A percentile compares a stretch with the other conserved stretches of the same genome.
These are phyloP conservation scores for Argyrosomus regius DNA, from an alignment of 2,797 vertebrate genomes.

Conservation along the genomic window DNA sequence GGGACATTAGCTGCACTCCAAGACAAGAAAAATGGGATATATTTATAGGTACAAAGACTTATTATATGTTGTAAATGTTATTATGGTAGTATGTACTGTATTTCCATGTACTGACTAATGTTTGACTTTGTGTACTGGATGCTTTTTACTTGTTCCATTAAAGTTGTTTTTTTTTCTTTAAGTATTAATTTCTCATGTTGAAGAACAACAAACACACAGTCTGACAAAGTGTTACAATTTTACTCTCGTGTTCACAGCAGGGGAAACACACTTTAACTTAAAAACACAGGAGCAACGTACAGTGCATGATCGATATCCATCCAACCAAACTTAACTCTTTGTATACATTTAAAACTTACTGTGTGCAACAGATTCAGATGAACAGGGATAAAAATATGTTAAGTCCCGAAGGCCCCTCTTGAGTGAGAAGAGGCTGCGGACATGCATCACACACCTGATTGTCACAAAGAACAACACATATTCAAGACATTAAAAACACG, in stretches of 20 bases:
- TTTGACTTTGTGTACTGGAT: conserved; percentile 67
- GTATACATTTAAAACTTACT: background rate
- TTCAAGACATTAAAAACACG: conserved; percentile 17
- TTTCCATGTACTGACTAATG: conserved; percentile 64
- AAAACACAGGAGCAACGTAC: conserved; percentile 29
- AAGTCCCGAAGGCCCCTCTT: background rate
- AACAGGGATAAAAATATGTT: background rate
- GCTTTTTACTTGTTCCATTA: conserved; percentile 73
- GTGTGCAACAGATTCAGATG: conserved; percentile 10
- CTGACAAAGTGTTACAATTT: conserved; percentile 16
- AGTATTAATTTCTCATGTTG: background rate
- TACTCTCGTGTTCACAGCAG: conserved; percentile 50
- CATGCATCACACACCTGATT: conserved; percentile 50
- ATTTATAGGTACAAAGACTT: conserved; percentile 69
- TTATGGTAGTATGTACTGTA: conserved; percentile 60
- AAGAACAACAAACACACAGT: background rate
- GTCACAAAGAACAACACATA: conserved; percentile 50
- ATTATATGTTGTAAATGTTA: conserved; percentile 54
- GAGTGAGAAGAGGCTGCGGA: conserved; percentile 12
- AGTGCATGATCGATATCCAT: background rate
- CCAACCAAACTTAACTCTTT: background rate
- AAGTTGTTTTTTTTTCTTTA: conserved; percentile 65
- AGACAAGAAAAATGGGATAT: conserved; percentile 56
- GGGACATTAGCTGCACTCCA: conserved; percentile 61
- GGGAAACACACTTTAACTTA: conserved; percentile 12